A percentile compares a stretch with the other conserved stretches of the same genome.
Conservation (phyloP, 2,888 invertebrate genomes). For the Argynnis bischoffii region DNA sequence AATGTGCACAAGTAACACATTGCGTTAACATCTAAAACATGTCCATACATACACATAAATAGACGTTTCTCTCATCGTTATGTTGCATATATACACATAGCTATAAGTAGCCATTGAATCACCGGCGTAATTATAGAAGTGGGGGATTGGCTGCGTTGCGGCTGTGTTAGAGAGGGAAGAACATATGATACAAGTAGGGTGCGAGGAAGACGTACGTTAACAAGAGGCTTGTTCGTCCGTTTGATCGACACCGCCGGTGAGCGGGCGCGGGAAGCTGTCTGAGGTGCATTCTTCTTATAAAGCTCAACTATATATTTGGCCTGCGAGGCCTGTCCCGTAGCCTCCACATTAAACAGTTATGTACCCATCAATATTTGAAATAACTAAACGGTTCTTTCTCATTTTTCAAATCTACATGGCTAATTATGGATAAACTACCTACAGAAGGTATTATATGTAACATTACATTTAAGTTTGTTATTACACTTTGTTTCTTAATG, state of each 20-base stretch:
- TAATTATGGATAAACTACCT: no score
- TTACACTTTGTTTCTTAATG: constrained; percentile 4
- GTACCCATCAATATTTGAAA: constrained; percentile 46
- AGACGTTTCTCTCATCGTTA: constrained; percentile 75
- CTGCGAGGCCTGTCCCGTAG: constrained; percentile 52
- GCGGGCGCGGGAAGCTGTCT: constrained; percentile 76
- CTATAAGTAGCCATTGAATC: constrained; percentile 82
- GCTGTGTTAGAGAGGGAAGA: constrained; percentile 63
- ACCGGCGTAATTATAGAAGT: constrained; percentile 83
- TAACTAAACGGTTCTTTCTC: constrained; percentile 19
- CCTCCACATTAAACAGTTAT: constrained; percentile 63
- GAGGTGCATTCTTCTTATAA: constrained; percentile 80
- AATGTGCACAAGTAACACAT: constrained; percentile 53
- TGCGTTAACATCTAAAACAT: constrained; percentile 70
- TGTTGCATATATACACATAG: constrained; percentile 68
- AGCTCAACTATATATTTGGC: constrained; percentile 81
- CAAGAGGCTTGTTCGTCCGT: constrained; percentile 81
- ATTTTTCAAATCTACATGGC: constrained; percentile 1
- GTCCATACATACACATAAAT: constrained; percentile 68
- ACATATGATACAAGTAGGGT: constrained; percentile 52
- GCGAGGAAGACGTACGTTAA: constrained; percentile 70
- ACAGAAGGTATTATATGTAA: no score
- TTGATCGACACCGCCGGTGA: constrained; percentile 80
- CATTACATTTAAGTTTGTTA: neutral
- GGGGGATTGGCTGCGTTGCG: constrained; percentile 82